These are phyloP conservation scores for Platorchestia sp. DNA, from an alignment of 1,140 invertebrate species.

Conservation along the genomic window DNA sequence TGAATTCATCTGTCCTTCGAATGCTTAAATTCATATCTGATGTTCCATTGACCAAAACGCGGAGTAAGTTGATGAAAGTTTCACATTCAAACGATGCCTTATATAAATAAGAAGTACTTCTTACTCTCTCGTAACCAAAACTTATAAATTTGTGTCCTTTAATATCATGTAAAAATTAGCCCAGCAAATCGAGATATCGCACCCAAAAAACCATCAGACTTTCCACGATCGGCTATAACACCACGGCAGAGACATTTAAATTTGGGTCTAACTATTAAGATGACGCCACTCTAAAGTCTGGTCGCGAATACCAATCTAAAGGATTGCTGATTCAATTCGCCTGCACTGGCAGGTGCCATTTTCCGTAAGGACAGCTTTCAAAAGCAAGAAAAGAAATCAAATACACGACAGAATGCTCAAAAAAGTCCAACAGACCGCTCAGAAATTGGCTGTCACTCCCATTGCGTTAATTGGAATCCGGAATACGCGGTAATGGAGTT, in stretches of 20 bases:
- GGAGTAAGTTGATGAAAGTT: neutral
- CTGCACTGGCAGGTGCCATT: neutral
- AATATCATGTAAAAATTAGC: no score
- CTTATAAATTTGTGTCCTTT: no score
- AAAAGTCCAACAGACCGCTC: conserved; percentile 41
- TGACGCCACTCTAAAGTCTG: neutral
- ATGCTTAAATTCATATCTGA: no score
- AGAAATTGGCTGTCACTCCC: conserved; percentile 35
- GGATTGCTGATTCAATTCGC: neutral
- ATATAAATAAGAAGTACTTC: no score
- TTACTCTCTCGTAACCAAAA: no score
- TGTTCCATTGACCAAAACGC: no score
- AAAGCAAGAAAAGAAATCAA: conserved; percentile 24
- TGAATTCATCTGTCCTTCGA: no score
- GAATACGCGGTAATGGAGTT: conserved; percentile 41
- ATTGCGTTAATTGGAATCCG: conserved; percentile 47
- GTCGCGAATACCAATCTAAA: neutral
- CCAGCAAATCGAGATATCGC: no score
- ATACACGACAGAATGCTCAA: conserved; percentile 11
- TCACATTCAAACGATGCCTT: neutral
- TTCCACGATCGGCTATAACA: neutral
- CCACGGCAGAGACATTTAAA: neutral
- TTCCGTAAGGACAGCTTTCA: neutral
- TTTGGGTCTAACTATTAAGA: neutral
- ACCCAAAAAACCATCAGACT: no score